A percentile compares a stretch with the other conserved stretches of the same genome.
These are phyloP conservation scores for Pipistrellus nathusii DNA, from an alignment of 2,797 vertebrate species.

Conservation along the genomic window DNA sequence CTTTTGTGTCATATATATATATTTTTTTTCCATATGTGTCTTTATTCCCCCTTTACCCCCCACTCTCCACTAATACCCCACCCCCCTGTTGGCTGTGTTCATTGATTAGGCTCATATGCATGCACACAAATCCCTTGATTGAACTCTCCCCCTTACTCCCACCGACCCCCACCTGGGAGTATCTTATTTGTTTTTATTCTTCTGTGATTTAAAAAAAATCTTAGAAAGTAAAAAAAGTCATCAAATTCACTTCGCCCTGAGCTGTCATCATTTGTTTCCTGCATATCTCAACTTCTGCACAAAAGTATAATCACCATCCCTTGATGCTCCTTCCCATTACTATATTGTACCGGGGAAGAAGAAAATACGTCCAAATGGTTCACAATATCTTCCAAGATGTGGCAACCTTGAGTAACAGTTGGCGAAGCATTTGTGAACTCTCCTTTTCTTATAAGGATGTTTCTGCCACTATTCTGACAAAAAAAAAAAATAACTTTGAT, in stretches of 20 bases:
- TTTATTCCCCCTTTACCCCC: no score
- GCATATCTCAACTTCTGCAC: background rate
- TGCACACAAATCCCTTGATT: no score
- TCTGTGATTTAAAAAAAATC: background rate
- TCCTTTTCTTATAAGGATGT: constrained; percentile 11
- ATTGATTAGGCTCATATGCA: no score
- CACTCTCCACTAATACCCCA: no score
- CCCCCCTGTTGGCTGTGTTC: no score
- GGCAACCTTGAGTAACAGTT: background rate
- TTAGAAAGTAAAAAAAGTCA: constrained; percentile 36
- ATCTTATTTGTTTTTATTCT: background rate
- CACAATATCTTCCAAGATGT: background rate
- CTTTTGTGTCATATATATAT: background rate
- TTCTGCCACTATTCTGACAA: background rate
- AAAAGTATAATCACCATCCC: background rate
- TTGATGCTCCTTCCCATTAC: background rate
- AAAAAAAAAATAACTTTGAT: constrained; percentile 3
- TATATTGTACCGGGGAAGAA: constrained; percentile 31
- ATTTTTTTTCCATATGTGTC: no score
- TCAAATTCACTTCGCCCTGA: background rate
- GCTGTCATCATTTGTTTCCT: background rate
- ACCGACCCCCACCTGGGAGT: no score
- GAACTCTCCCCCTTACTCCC: no score
- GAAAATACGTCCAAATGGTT: background rate
- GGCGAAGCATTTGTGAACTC: background rate